Percentiles rank a stretch among this genome's conserved stretches.
These are phyloP conservation scores for Callionymus lyra DNA, from an alignment of 2,113 vertebrate species.

Conservation along the genomic window DNA sequence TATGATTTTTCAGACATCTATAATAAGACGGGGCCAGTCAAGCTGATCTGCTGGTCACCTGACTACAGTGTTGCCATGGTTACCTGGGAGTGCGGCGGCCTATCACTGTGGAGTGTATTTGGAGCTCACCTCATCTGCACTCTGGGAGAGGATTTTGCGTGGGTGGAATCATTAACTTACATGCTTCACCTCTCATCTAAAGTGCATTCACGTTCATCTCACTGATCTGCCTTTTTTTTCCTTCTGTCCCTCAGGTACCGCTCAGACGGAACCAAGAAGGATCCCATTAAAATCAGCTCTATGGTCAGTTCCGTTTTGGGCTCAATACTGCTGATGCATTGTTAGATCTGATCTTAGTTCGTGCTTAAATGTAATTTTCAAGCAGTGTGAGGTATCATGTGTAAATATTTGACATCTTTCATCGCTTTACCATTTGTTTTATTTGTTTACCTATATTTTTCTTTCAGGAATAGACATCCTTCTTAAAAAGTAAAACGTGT, in stretches of 20 bases:
- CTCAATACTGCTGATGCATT: not conserved
- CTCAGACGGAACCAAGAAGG: conserved; percentile 94
- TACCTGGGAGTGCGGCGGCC: conserved; percentile 90
- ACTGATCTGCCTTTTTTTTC: not conserved
- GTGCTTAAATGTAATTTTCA: too few species aligned
- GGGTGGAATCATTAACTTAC: conserved; percentile 48
- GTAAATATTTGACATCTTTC: too few species aligned
- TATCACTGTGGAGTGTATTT: conserved; percentile 97
- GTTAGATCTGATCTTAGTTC: too few species aligned
- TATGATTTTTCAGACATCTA: conserved; percentile 78
- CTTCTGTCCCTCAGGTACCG: conserved; percentile 70
- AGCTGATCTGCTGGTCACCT: conserved; percentile 90
- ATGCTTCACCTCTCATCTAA: not conserved
- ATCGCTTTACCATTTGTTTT: too few species aligned
- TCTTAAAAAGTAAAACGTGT: too few species aligned
- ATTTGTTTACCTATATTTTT: not conserved
- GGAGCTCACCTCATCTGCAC: conserved; percentile 98
- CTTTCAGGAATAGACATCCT: too few species aligned
- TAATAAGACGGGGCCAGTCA: conserved; percentile 95
- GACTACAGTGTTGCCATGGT: conserved; percentile 93
- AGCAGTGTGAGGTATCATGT: too few species aligned
- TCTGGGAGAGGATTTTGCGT: conserved; percentile 95
- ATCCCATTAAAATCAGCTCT: conserved; percentile 89
- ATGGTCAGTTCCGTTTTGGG: conserved; percentile 71
- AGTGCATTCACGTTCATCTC: not conserved